Evolutionary conservation across 2,113 vertebrate genomes (phyloP).

Genomic region (Podarcis muralis): DNA sequence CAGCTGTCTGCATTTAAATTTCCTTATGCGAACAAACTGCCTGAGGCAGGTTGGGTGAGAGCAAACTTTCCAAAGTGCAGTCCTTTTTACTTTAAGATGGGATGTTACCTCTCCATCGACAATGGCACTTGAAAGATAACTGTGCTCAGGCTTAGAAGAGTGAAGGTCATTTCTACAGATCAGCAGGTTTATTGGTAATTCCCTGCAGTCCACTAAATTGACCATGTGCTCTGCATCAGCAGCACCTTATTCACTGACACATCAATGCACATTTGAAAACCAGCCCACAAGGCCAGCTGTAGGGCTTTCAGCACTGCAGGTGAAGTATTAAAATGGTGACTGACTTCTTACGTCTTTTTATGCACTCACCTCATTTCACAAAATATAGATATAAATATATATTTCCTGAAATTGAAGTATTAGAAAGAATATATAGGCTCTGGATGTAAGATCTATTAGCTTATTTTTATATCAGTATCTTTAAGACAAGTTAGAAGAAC

Average conservation of each 20-base stretch:
- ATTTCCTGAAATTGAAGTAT: background rate
- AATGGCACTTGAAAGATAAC: conserved; percentile 36
- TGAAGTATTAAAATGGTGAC: background rate
- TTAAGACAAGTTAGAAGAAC: background rate
- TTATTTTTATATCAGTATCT: background rate
- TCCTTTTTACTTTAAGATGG: background rate
- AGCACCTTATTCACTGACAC: background rate
- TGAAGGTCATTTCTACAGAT: conserved; percentile 57
- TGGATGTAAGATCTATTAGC: background rate
- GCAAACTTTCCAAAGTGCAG: background rate
- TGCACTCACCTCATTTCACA: background rate
- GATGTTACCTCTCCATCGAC: background rate
- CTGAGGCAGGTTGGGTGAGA: background rate
- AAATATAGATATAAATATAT: background rate
- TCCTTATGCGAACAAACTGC: conserved; percentile 11
- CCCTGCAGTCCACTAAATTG: conserved; percentile 45
- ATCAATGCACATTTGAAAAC: conserved; percentile 26
- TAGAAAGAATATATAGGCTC: background rate
- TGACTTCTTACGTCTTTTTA: background rate
- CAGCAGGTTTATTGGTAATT: conserved; percentile 60
- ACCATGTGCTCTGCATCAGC: conserved; percentile 44
- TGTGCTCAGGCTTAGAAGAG: conserved; percentile 51
- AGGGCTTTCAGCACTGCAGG: background rate
- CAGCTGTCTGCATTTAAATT: conserved; percentile 15
- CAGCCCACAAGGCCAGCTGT: background rate